These are phyloP conservation scores for Gadus chalcogrammus DNA, from an alignment of 2,113 vertebrate species.

Conservation along the genomic window DNA sequence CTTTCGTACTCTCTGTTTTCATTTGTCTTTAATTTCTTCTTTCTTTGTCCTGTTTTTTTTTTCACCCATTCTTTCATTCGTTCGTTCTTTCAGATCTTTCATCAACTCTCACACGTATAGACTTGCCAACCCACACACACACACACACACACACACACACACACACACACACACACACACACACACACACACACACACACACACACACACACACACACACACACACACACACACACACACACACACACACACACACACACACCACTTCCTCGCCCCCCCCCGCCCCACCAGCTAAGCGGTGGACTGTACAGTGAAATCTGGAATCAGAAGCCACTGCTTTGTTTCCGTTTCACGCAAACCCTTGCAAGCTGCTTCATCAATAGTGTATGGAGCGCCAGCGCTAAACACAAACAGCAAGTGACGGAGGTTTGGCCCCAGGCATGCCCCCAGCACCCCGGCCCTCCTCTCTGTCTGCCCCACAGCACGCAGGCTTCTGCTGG, in stretches of 20 bases:
- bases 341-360: slow-evolving; percentile 25
- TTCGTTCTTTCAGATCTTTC: not conserved
- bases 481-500: slow-evolving; percentile 42
- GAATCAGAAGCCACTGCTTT: slow-evolving; percentile 51
- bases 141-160: slow-evolving; percentile 1
- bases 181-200: not conserved
- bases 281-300: no score
- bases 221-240: slow-evolving; percentile 1
- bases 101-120: not conserved
- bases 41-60: not conserved
- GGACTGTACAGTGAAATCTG: no score
- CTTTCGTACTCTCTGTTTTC: slow-evolving; percentile 16
- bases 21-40: not conserved
- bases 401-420: slow-evolving; percentile 71
- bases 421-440: slow-evolving; percentile 66
- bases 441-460: slow-evolving; percentile 51
- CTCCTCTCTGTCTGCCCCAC: slow-evolving; percentile 41
- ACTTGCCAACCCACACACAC: not conserved
- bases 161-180: slow-evolving; percentile 5
- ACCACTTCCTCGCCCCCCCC: slow-evolving; percentile 34
- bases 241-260: not conserved
- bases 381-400: slow-evolving; percentile 53
- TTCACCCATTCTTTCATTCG: not conserved
- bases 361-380: slow-evolving; percentile 61
- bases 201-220: slow-evolving; percentile 7